Conservation (phyloP, 2,113 vertebrate genomes). For the Silurus meridionalis region DNA sequence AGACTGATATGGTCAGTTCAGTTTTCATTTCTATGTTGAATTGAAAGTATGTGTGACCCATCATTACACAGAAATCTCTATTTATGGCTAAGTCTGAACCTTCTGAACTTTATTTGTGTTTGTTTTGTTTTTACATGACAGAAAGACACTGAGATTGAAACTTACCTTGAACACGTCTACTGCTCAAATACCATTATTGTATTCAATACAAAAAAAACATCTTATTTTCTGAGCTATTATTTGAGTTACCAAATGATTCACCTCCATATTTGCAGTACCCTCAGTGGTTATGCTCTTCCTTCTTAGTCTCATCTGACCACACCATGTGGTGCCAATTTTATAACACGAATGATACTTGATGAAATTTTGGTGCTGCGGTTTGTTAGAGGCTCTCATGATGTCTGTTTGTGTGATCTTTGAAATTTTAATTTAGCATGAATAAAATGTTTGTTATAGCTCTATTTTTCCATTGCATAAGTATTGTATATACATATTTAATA, state of each 20-base stretch:
- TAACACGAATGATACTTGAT: background rate
- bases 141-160: too few relatives aligned
- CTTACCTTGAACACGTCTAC: too few relatives aligned
- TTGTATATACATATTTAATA: background rate
- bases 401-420: background rate
- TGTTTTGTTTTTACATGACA: too few relatives aligned
- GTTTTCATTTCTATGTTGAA: background rate
- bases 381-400: background rate
- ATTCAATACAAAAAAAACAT: too few relatives aligned
- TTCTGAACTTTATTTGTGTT: background rate
- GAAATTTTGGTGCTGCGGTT: background rate
- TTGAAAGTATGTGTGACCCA: background rate
- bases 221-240: too few relatives aligned
- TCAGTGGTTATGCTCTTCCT: background rate
- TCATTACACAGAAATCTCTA: background rate
- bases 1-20: background rate
- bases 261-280: background rate
- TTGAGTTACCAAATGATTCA: background rate
- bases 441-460: background rate
- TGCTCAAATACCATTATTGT: too few relatives aligned
- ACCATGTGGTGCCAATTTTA: background rate
- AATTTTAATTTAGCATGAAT: background rate
- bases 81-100: too few relatives aligned
- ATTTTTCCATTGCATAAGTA: background rate
- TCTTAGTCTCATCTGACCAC: background rate